Evolutionary conservation across 2,888 invertebrate species (phyloP), one percentile per base, ranked within the genome.

Genomic region (Phalera bucephala): DNA sequence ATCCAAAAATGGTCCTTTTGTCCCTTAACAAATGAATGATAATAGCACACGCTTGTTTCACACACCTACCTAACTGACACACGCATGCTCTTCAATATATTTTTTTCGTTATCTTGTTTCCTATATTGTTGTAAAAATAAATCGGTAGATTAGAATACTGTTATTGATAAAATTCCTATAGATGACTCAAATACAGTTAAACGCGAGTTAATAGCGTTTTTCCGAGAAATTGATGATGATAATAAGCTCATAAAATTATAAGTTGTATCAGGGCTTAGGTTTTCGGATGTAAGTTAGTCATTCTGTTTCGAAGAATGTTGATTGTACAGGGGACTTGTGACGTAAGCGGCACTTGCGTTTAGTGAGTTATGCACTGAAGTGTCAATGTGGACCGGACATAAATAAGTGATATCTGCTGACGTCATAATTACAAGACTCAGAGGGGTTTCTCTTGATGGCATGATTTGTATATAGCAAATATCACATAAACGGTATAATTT

Each of bases 221-320:
- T 77, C 78, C 63, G 29, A 58, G 78, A 79, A 82, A 64, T 64
- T 41, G 56, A 64, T 40, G 49, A 56, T 52, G 53, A 45, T 40
- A 36, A 44, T 76, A 71, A 76, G 62, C 61, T 75, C 70, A 75
- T 61, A 47, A 5, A 54, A 48, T 60, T 39, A 40, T 42, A 47
- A 29, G 9, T 19, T 19, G 19, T 38, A 47, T 55, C 55, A 54
- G 43, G 52, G 48, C 56, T 52, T 35, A 36, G 55, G 50, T 55
- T 61, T 62, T 64, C 45, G 59, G 62, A 64, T 64, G 48, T 43
- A 52, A 51, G 33, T 65, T 65, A 68, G 62, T 73, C 73, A 73
- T 56, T 33, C 28, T 37, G 33, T 52, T 72, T 57, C 63, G 35
- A 15, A 40, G 64, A 65, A 69, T 33, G 25, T 33, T 33, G 31